Evolutionary conservation across 2,888 invertebrate species (phyloP), one percentile per base, ranked within the genome.

Genomic region (Drosophila antonietae): DNA sequence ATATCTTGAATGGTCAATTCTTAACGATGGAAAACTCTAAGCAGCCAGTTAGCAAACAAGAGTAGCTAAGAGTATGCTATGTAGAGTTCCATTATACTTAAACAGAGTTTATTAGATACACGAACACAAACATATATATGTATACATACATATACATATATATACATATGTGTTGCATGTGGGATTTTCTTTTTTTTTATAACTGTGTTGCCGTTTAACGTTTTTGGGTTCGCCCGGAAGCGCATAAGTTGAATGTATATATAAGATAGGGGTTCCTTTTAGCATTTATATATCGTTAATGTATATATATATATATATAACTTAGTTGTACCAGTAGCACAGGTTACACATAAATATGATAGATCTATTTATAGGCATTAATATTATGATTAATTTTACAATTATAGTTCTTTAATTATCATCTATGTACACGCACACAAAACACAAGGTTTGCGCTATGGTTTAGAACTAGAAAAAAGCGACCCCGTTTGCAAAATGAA

Each of bases 161-260:
- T 65, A 23, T 62, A 28, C 37, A 44, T 37, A 44, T 5, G 12
- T 3, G 15, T 37, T 23, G 12, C 28, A 18, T n/a, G 23, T 12
- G 35, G 49, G 12, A 28, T 28, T 28, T 28, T 49, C 18, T 7
- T n/a, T 35, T 23, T 33, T 20, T 14, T 20, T 49, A 2, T 53
- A 49, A 60, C 53, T 62, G 65, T 31, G 68, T 63, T 56, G 62
- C 66, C 70, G 64, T 61, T 74, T 73, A 65, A 68, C 63, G 88
- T 83, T 85, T 72, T 85, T 81, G 65, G 77, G 64, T 75, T 75
- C 76, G 84, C 85, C 75, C 49, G 83, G 84, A 84, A 84, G 88
- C 84, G 78, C 81, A 73, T 74, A 71, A 71, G 71, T 53, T 64
- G 37, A 63, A 65, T 47, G 47, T 64, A 35, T 23, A 43, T 31